These are phyloP conservation scores for Aphidius ervi DNA, from an alignment of 1,140 invertebrate genomes.

Conservation along the genomic window DNA sequence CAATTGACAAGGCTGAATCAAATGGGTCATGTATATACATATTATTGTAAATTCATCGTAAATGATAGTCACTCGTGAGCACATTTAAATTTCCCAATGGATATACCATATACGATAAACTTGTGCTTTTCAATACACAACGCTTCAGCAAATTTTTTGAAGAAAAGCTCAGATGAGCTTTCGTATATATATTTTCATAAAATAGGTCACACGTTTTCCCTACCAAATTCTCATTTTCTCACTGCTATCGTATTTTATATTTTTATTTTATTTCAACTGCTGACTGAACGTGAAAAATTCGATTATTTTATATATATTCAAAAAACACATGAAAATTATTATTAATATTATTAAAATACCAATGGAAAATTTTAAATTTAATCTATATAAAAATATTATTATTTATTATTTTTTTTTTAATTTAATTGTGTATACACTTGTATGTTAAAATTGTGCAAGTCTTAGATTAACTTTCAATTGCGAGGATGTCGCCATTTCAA, in stretches of 20 bases:
- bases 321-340: too few species aligned
- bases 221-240: not conserved
- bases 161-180: slow-evolving; percentile 8
- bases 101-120: not conserved
- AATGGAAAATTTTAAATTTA: too few species aligned
- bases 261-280: too few species aligned
- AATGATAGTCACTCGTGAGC: slow-evolving; percentile 4
- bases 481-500: slow-evolving; percentile 6
- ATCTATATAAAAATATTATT: too few species aligned
- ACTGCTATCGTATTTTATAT: too few species aligned
- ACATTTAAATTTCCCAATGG: slow-evolving; percentile 24
- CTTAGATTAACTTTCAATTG: slow-evolving; percentile 1
- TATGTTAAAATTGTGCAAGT: too few species aligned
- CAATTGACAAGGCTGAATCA: not conserved
- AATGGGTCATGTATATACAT: slow-evolving; percentile 1
- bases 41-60: slow-evolving; percentile 1
- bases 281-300: too few species aligned
- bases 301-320: too few species aligned
- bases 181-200: slow-evolving; percentile 12
- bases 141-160: slow-evolving; percentile 12
- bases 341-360: too few species aligned
- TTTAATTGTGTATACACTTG: too few species aligned
- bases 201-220: slow-evolving; percentile 19
- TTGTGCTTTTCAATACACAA: not conserved
- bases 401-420: too few species aligned